Evolutionary conservation across 2,888 invertebrate species (phyloP).

Genomic region (Adelphocoris suturalis): DNA sequence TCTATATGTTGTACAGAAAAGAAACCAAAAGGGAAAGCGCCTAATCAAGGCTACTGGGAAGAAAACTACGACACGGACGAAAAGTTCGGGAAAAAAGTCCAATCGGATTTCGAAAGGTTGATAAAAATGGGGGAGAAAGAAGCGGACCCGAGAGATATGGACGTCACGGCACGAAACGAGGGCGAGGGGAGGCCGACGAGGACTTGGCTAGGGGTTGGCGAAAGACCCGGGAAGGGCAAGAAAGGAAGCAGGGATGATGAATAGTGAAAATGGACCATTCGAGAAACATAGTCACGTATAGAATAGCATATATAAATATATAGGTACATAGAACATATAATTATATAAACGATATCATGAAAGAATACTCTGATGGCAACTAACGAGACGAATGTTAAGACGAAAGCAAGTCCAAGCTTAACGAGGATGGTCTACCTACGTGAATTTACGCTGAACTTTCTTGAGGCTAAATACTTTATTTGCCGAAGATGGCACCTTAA

Average conservation of each 20-base stretch:
- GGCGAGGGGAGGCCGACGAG: conserved; percentile 14
- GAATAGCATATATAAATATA: too few relatives aligned
- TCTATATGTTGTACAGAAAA: background rate
- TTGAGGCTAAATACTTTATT: too few relatives aligned
- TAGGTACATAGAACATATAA: too few relatives aligned
- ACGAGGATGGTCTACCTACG: too few relatives aligned
- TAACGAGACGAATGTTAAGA: too few relatives aligned
- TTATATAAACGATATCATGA: too few relatives aligned
- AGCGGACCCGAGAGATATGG: conserved; percentile 35
- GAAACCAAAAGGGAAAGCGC: conserved; percentile 25
- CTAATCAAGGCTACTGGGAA: conserved; percentile 32
- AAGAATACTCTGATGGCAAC: too few relatives aligned
- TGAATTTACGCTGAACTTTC: too few relatives aligned
- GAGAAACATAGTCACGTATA: too few relatives aligned
- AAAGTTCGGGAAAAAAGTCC: conserved; percentile 22
- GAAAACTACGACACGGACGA: conserved; percentile 6
- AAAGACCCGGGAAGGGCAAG: background rate
- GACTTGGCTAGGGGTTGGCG: background rate
- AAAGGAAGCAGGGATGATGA: background rate
- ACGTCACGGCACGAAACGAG: background rate
- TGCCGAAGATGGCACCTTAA: too few relatives aligned
- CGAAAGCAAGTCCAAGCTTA: too few relatives aligned
- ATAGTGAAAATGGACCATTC: background rate
- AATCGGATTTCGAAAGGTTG: conserved; percentile 16
- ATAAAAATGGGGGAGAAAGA: conserved; percentile 26